A percentile compares a stretch with the other conserved stretches of the same genome.
These are phyloP conservation scores for Pristiophorus japonicus DNA, from an alignment of 2,113 vertebrate species.

Conservation along the genomic window DNA sequence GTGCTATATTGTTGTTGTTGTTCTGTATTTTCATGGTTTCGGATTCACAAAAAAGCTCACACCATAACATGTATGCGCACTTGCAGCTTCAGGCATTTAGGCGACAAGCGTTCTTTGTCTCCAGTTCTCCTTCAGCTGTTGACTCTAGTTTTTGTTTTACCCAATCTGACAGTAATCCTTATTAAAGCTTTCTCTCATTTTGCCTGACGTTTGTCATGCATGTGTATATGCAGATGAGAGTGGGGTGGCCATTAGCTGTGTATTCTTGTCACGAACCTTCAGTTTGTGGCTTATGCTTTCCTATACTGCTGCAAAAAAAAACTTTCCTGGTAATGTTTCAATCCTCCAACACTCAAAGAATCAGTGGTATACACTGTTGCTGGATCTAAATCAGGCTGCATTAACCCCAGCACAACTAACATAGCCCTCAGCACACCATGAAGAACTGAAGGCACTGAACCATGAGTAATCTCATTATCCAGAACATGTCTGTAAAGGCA, in stretches of 20 bases:
- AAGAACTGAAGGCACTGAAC: slow-evolving; percentile 61
- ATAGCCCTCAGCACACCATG: slow-evolving; percentile 56
- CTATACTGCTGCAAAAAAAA: background rate
- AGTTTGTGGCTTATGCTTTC: background rate
- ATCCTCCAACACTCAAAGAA: slow-evolving; percentile 65
- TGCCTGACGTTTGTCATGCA: background rate
- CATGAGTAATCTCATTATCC: slow-evolving; percentile 57
- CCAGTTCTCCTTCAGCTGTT: background rate
- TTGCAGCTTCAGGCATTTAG: background rate
- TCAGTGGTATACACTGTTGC: slow-evolving; percentile 63
- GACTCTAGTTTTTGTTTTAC: background rate
- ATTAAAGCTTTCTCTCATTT: background rate
- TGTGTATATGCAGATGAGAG: background rate
- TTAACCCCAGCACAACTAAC: slow-evolving; percentile 65
- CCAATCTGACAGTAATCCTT: background rate
- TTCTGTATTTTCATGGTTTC: background rate
- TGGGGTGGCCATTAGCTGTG: background rate
- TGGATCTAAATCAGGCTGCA: slow-evolving; percentile 64
- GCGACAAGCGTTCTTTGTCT: background rate
- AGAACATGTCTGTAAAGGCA: slow-evolving; percentile 37
- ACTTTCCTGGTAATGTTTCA: slow-evolving; percentile 49
- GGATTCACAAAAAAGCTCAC: background rate
- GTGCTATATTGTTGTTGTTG: too few relatives aligned
- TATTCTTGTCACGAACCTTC: background rate
- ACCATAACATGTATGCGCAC: background rate